Conservation (phyloP, 2,888 invertebrate species). For the Platerodrilus igneus region DNA sequence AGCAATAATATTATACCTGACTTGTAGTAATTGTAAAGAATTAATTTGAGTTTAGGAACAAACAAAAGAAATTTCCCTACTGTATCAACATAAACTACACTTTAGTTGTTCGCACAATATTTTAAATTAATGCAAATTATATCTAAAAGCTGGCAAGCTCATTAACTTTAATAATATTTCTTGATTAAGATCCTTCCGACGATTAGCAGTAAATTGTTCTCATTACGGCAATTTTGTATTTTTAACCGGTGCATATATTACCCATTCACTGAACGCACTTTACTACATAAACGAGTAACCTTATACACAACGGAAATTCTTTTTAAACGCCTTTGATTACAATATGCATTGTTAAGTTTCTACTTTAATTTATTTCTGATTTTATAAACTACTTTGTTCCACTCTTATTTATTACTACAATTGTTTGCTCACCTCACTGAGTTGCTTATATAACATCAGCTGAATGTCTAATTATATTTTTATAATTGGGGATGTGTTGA, state of each 20-base stretch:
- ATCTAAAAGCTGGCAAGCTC: slow-evolving; percentile 43
- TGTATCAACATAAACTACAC: slow-evolving; percentile 7
- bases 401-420: slow-evolving; percentile 17
- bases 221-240: slow-evolving; percentile 52
- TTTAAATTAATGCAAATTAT: slow-evolving; percentile 41
- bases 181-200: slow-evolving; percentile 49
- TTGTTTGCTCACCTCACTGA: slow-evolving; percentile 12
- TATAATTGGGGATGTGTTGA: too few relatives aligned
- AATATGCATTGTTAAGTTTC: slow-evolving; percentile 24
- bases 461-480: slow-evolving; percentile 14
- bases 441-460: slow-evolving; percentile 15
- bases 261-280: slow-evolving; percentile 47
- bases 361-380: slow-evolving; percentile 23
- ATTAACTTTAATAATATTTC: slow-evolving; percentile 49
- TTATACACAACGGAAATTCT: slow-evolving; percentile 46
- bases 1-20: background rate
- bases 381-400: slow-evolving; percentile 22
- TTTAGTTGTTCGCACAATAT: slow-evolving; percentile 21
- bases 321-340: slow-evolving; percentile 32
- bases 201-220: slow-evolving; percentile 52
- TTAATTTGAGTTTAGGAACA: slow-evolving; percentile 4
- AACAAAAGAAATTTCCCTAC: slow-evolving; percentile 7
- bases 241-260: slow-evolving; percentile 51
- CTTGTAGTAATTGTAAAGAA: slow-evolving; percentile 9
- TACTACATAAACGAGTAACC: slow-evolving; percentile 44